Base-by-base conservation (phyloP, 37 sponge, comb jelly and placozoan species). In the Eunapius fragilis region DNA sequence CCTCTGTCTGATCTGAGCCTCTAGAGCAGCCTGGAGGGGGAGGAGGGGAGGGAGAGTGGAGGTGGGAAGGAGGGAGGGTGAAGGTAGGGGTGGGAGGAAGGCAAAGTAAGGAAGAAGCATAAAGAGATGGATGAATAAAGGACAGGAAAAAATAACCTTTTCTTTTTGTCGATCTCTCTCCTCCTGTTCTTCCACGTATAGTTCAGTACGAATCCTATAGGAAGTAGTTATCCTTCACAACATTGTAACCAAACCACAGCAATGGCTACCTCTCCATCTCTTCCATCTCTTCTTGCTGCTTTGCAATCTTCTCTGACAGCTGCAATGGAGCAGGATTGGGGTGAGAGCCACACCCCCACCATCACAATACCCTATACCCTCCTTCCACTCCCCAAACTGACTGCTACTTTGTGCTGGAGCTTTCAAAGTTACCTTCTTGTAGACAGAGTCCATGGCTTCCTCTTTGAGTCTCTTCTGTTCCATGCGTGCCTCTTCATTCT, bases 131-230 rank as follows among this genome's bases (percentile, higher is more conserved):
- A 30, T 78, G 28, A 41, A 78, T 0, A 38, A 22, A 45, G 5
- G 24, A 0, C 13, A 14, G 7, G 3, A 11, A 11, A 33, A 76
- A 26, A 31, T 71, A 31, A 93, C 94, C 90, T 85, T 91, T 75
- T 97, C 99, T 36, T 78, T 86, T 48, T 91, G 94, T 41, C 99
- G 86, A 71, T 95, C 96, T 32, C 71, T 58, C 84, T 98, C 97
- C 77, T 93, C 95, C 50, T 97, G 94, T 76, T 98, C 97, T 72
- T 98, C 99, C 78, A 91, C 71, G 67, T 97, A 93, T 37, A 98
- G 81, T 69, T 98, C 97, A 30, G 80, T 89, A 31, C 97, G 91
- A 23, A 98, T 96, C 84, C 98, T 98, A 69, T 35, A 80, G 68
- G 19, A 10, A 77, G 4, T 13, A 35, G 32, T 0, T 19, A 14